These are phyloP conservation scores for Druceiella hillmani DNA, from an alignment of 2,888 invertebrate species.

Conservation along the genomic window DNA sequence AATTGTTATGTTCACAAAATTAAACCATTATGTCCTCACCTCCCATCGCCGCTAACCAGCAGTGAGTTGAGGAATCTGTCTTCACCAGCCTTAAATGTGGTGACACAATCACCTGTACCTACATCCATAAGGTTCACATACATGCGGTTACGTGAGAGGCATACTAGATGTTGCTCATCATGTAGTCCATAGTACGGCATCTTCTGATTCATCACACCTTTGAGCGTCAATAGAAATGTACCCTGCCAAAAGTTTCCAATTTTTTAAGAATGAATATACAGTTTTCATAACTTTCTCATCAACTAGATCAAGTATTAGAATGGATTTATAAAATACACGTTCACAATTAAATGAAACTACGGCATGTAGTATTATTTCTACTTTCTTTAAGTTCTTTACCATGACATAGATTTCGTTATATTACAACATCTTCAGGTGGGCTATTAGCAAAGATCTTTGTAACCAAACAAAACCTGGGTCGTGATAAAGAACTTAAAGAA, in stretches of 20 bases:
- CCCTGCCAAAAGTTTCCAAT: conserved; percentile 36
- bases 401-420: too few species aligned
- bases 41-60: conserved; percentile 82
- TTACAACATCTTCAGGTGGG: too few species aligned
- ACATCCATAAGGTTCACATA: conserved; percentile 85
- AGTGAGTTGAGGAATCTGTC: conserved; percentile 85
- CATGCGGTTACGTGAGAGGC: conserved; percentile 81
- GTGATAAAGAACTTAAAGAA: too few species aligned
- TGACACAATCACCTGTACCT: conserved; percentile 73
- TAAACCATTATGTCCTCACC: conserved; percentile 38
- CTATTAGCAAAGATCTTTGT: too few species aligned
- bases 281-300: too few species aligned
- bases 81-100: conserved; percentile 87
- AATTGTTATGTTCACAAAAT: neutral
- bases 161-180: conserved; percentile 72
- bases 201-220: conserved; percentile 89
- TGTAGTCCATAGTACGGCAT: conserved; percentile 88
- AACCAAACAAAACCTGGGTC: too few species aligned
- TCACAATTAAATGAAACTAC: too few species aligned
- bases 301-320: too few species aligned
- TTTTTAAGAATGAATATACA: too few species aligned
- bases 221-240: conserved; percentile 62
- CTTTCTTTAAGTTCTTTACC: too few species aligned
- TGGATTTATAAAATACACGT: too few species aligned
- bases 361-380: too few species aligned